A percentile compares a stretch with the other conserved stretches of the same genome.
Conservation (phyloP, 2,888 invertebrate genomes). For the Acanthosepion lycidas region DNA sequence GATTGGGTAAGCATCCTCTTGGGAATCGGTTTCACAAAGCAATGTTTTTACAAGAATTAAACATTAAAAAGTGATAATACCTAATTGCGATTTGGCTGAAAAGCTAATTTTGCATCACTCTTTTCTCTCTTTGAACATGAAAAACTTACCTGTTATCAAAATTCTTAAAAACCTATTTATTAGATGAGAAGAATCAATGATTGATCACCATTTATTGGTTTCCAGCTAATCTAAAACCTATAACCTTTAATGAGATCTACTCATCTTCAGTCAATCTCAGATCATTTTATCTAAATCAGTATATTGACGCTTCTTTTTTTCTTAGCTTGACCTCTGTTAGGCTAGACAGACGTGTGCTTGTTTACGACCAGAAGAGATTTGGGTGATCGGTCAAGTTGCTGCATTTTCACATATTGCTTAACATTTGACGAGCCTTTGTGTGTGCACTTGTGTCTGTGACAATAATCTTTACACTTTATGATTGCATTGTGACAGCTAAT, state of each 20-base stretch:
- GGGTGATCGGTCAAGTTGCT: neutral
- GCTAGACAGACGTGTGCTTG: neutral
- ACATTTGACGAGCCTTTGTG: neutral
- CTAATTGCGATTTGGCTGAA: no score
- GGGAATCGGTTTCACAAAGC: no score
- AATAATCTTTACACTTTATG: neutral
- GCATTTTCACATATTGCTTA: neutral
- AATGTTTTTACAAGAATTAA: no score
- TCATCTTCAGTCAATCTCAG: neutral
- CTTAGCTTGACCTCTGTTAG: neutral
- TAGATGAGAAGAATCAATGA: neutral
- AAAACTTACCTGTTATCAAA: no score
- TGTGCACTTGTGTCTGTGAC: neutral
- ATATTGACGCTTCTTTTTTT: neutral
- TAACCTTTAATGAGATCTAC: neutral
- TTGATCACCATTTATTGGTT: neutral
- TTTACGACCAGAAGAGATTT: neutral
- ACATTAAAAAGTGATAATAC: no score
- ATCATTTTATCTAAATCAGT: neutral
- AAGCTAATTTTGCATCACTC: no score
- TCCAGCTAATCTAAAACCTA: neutral
- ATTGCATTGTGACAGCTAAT: neutral
- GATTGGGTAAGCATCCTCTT: no score
- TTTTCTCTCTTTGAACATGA: no score
- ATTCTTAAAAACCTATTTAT: neutral